These are phyloP conservation scores for Hermodice carunculata DNA, from an alignment of 2,888 invertebrate species.

Conservation along the genomic window DNA sequence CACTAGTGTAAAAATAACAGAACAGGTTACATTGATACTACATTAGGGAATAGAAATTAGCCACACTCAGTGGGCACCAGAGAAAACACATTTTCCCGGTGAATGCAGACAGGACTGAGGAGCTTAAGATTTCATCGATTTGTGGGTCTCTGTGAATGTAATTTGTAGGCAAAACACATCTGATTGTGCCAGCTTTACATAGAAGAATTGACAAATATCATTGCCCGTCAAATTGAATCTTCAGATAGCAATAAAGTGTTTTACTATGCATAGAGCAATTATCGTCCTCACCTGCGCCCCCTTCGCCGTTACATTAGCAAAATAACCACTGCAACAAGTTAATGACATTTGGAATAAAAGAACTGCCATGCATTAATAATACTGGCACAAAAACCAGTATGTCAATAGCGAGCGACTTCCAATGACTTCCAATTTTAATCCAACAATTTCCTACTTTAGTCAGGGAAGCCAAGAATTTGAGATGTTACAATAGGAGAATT, in stretches of 20 bases:
- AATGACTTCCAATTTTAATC: too few relatives aligned
- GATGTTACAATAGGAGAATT: too few relatives aligned
- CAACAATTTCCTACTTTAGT: too few relatives aligned
- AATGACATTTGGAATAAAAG: background rate
- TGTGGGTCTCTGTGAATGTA: background rate
- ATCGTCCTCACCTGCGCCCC: slow-evolving; percentile 17
- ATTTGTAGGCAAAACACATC: slow-evolving; percentile 5
- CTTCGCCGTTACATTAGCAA: background rate
- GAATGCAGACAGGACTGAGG: background rate
- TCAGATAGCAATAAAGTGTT: slow-evolving; percentile 14
- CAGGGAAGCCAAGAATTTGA: too few relatives aligned
- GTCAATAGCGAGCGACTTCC: too few relatives aligned
- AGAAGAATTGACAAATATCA: slow-evolving; percentile 13
- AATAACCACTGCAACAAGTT: background rate
- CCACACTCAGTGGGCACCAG: background rate
- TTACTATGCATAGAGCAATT: slow-evolving; percentile 26
- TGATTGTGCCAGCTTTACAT: background rate
- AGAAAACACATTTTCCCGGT: background rate
- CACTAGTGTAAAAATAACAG: background rate
- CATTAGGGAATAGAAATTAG: slow-evolving; percentile 12
- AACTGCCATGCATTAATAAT: too few relatives aligned
- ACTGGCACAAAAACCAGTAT: too few relatives aligned
- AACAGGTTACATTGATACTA: slow-evolving; percentile 11
- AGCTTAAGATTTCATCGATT: background rate
- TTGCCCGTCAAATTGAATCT: slow-evolving; percentile 9